A percentile compares a stretch with the other conserved stretches of the same genome.
phyloP scores from a whole-genome alignment of 2,113 vertebrate species.

The Nipponia nippon region DNA sequence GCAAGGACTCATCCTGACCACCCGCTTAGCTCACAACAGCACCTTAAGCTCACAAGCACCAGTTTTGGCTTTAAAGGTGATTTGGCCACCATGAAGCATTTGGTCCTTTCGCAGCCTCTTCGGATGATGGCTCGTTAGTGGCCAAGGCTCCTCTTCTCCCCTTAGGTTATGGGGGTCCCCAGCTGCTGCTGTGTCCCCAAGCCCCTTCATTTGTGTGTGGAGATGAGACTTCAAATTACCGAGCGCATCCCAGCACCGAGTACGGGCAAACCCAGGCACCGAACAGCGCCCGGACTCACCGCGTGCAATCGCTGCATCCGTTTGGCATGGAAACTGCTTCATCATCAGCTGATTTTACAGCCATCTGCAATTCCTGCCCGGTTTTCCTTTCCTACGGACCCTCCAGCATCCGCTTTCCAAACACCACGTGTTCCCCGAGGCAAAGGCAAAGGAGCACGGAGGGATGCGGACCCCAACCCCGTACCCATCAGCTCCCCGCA shows the following conservation, averaged over 20 bases:
- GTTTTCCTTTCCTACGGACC: background rate
- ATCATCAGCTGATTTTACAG: background rate
- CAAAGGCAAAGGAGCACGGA: background rate
- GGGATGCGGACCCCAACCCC: rapidly evolving
- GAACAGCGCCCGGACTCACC: background rate
- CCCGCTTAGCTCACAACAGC: rapidly evolving
- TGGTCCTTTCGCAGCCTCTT: background rate
- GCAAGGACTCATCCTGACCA: background rate
- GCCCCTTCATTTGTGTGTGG: background rate
- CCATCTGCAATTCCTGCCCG: background rate
- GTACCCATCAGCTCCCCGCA: rapidly evolving
- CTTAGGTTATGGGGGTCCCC: rapidly evolving
- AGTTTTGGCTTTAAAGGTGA: background rate
- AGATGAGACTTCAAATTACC: background rate
- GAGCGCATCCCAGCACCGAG: rapidly evolving
- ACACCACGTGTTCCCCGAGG: background rate
- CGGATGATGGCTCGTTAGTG: rapidly evolving
- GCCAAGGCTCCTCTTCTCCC: background rate
- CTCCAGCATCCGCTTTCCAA: background rate
- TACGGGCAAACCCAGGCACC: background rate
- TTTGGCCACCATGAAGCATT: background rate
- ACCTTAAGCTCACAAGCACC: too few relatives aligned
- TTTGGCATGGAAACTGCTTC: background rate
- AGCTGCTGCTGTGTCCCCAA: rapidly evolving
- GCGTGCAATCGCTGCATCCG: rapidly evolving